Evolutionary conservation across 2,113 vertebrate genomes (phyloP).

Genomic region (Clarias macrocephalus): DNA sequence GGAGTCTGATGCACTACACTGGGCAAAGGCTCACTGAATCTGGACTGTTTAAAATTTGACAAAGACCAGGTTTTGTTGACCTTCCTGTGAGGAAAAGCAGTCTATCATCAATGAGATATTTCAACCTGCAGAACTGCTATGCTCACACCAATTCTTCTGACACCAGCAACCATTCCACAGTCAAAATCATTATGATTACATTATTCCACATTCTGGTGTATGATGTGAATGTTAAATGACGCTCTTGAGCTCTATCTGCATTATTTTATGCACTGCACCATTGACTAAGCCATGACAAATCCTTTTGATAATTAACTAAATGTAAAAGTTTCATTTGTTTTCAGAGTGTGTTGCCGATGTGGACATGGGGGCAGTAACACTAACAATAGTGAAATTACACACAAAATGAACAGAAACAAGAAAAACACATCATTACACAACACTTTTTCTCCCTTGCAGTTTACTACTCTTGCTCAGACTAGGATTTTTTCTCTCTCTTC

Average conservation of each 20-base stretch:
- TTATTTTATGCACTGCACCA: not conserved
- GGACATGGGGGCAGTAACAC: not conserved
- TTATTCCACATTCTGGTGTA: not conserved
- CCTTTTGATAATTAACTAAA: not conserved
- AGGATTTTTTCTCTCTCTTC: not conserved
- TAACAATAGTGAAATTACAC: not conserved
- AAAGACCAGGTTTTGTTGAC: no score
- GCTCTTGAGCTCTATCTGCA: not conserved
- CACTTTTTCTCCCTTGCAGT: not conserved
- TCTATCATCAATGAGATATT: no score
- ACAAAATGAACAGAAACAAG: not conserved
- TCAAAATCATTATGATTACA: not conserved
- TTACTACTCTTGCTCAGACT: not conserved
- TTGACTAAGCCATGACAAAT: not conserved
- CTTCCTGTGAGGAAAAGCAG: no score
- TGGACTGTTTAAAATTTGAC: not conserved
- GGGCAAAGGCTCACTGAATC: not conserved
- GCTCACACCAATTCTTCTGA: not conserved
- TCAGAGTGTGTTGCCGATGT: not conserved
- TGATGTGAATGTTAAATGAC: not conserved
- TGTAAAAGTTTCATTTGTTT: not conserved
- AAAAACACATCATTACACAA: not conserved
- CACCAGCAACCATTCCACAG: not conserved
- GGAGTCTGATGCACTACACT: not conserved
- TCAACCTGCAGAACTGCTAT: not conserved